These are phyloP conservation scores for Anisognathus igniventris DNA, from an alignment of 2,797 vertebrate species.

Conservation along the genomic window DNA sequence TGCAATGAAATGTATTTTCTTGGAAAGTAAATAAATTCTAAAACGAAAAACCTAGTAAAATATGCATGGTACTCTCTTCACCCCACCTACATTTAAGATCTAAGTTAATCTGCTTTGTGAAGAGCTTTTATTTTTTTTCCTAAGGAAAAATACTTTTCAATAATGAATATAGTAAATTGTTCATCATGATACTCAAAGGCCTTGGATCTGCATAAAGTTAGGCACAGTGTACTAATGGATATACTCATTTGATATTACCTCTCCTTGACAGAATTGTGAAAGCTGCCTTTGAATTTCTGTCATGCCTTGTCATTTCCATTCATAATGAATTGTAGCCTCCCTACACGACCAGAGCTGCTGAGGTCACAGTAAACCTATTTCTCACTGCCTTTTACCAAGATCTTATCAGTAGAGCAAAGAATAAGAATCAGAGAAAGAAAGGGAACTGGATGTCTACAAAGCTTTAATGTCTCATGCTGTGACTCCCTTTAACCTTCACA, in stretches of 20 bases:
- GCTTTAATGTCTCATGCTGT: not conserved
- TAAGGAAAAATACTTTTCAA: not conserved
- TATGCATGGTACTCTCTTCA: not conserved
- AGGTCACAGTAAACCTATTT: not conserved
- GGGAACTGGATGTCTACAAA: not conserved
- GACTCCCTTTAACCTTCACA: constrained; percentile 11
- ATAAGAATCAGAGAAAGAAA: not conserved
- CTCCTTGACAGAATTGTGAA: not conserved
- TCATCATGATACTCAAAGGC: not conserved
- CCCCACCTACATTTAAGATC: not conserved
- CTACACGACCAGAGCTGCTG: not conserved
- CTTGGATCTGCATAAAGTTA: not conserved
- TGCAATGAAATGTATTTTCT: not conserved
- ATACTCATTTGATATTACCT: not conserved
- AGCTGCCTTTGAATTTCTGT: not conserved
- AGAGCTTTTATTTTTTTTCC: not conserved
- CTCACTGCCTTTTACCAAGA: not conserved
- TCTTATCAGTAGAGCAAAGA: not conserved
- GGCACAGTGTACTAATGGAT: not conserved
- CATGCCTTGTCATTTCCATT: not conserved
- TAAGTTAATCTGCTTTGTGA: not conserved
- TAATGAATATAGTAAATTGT: not conserved
- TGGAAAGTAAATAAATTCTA: not conserved
- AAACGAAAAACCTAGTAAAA: not conserved
- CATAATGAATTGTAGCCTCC: not conserved